These are phyloP conservation scores for Barnardius zonarius DNA, from an alignment of 2,113 vertebrate genomes.

Conservation along the genomic window DNA sequence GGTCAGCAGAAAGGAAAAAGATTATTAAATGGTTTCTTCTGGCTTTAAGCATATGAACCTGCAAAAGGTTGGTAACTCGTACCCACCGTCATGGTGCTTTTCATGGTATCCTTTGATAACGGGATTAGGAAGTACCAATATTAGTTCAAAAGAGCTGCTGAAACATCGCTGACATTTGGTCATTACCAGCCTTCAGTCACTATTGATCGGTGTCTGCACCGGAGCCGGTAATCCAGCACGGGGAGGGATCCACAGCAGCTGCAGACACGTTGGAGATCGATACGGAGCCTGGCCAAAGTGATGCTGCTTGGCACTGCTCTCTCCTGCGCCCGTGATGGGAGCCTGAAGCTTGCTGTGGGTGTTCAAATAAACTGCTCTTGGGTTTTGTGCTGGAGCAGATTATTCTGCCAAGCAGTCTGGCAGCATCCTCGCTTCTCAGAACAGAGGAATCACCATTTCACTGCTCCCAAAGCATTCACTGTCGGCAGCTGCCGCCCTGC, in stretches of 20 bases:
- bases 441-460: neutral
- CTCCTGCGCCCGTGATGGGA: neutral
- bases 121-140: constrained; percentile 48
- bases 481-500: fast-evolving
- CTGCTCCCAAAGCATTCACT: neutral
- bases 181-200: neutral
- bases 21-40: constrained; percentile 10
- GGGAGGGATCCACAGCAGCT: neutral
- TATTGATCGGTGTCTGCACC: neutral
- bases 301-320: neutral
- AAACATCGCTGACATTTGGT: constrained; percentile 26
- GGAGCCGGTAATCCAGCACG: neutral
- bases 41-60: neutral
- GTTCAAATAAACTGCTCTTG: neutral
- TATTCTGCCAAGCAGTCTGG: neutral
- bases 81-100: neutral
- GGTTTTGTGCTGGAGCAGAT: neutral
- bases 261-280: neutral
- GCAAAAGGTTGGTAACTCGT: neutral
- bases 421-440: neutral
- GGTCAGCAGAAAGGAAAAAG: constrained; percentile 39
- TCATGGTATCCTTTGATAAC: constrained; percentile 42
- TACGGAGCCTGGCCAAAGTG: fast-evolving
- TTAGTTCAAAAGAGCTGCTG: constrained; percentile 39
- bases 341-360: neutral